phyloP scores from a whole-genome alignment of 2,797 vertebrate genomes.

The Artibeus lituratus region DNA sequence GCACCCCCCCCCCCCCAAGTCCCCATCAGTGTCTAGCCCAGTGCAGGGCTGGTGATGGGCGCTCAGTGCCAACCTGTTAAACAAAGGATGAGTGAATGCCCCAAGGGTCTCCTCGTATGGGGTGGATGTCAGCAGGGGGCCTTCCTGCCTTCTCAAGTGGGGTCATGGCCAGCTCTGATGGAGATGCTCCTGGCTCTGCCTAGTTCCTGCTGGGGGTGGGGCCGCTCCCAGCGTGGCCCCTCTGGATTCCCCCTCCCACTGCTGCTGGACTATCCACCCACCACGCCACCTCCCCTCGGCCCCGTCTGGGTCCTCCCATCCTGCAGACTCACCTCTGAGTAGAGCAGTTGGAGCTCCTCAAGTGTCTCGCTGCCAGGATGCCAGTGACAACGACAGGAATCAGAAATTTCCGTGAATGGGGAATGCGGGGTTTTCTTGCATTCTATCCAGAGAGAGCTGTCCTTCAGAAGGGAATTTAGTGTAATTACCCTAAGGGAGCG shows the following conservation, averaged over 20 bases:
- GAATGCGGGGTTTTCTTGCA: conserved; percentile 76
- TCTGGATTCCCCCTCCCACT: not conserved
- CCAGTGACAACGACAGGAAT: conserved; percentile 76
- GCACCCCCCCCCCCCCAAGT: too few species aligned
- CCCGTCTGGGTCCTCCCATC: not conserved
- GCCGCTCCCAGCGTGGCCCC: not conserved
- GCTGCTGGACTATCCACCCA: not conserved
- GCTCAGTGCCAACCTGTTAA: not conserved
- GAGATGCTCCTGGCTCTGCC: not conserved
- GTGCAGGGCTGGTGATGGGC: not conserved
- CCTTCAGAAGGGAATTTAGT: conserved; percentile 84
- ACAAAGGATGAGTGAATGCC: not conserved
- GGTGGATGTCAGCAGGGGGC: not conserved
- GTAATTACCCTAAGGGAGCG: conserved; percentile 87
- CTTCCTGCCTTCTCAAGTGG: not conserved
- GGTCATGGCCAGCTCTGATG: not conserved
- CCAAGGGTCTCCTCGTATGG: not conserved
- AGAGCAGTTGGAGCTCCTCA: conserved; percentile 27
- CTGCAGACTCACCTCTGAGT: not conserved
- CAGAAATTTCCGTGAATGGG: conserved; percentile 79
- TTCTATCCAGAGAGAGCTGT: conserved; percentile 84
- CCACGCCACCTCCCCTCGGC: not conserved
- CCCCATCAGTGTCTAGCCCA: not conserved
- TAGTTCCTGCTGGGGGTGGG: not conserved
- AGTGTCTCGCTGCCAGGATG: conserved; percentile 51